Base-by-base conservation (phyloP, 2,797 vertebrate genomes). In the Urophycis tenuis region DNA sequence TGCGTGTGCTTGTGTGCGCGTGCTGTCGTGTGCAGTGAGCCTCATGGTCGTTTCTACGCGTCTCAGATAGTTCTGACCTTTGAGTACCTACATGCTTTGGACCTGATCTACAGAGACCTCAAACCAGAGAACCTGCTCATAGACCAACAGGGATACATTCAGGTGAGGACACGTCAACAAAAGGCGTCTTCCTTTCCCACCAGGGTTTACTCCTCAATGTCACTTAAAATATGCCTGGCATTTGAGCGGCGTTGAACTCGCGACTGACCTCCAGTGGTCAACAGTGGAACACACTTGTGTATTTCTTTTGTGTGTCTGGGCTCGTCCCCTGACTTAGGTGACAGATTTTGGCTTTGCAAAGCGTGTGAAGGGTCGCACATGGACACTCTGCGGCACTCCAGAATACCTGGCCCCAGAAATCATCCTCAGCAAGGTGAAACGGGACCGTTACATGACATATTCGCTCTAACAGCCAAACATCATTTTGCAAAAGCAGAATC, bases 341-440 rank as follows among this genome's bases (percentile, higher is more conserved):
- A 96, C 96, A 85, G 96, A 97, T 91, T 97, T 97, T 89, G 96
- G 96, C 80, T 97, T 97, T 78, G 95, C 95, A 87, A 97, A 96
- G 90, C 93, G 95, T 53, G 96, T 97, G 79, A 97, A 97, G 87
- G 96, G 95, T 83, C 93, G 95, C 89, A 96, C 95, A 89, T 96
- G 96, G 96, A 97, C 96, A 74, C 91, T 97, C 87, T 97, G 96
- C 72, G 95, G 96, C 73, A 97, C 95, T 72, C 96, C 96, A 0
- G 95, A 97, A 88, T 96, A 96, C 84, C 90, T 96, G 87, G 95
- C 95, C 79, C 95, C 96, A 0, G 95, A 96, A 90, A 96, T 96
- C 77, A 96, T 96, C 88, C 93, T 97, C 75, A 96, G 95, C 91
- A 96, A 96, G 91, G 94, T 94, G 79, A 87, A 53, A 53, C 22